Conservation (phyloP, 2,113 vertebrate species). For the Carollia perspicillata region DNA sequence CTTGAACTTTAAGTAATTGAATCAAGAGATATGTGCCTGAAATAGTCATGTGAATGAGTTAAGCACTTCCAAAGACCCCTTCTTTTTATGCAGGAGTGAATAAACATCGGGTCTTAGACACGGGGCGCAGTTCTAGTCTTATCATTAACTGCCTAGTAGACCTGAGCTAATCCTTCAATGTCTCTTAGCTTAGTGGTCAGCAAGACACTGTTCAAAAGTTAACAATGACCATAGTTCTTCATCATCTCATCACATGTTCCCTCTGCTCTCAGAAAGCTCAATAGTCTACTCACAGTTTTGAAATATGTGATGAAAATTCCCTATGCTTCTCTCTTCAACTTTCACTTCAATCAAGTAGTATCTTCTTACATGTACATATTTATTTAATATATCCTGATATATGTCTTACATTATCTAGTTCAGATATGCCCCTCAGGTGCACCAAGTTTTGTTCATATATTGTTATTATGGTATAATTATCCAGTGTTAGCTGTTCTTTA, state of each 20-base stretch:
- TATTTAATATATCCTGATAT: not conserved
- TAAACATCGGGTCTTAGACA: not conserved
- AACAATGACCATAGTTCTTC: not conserved
- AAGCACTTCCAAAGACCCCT: not conserved
- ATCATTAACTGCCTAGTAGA: not conserved
- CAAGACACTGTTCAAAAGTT: not conserved
- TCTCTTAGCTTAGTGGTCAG: not conserved
- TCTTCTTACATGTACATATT: not conserved
- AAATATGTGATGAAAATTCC: not conserved
- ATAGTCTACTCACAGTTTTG: not conserved
- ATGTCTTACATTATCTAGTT: not conserved
- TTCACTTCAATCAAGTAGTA: not conserved
- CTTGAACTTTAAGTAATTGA: conserved; percentile 51
- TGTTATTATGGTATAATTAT: not conserved
- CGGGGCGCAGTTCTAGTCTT: not conserved
- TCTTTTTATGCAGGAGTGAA: not conserved
- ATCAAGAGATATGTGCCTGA: not conserved
- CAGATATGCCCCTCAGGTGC: not conserved
- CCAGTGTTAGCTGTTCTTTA: not conserved
- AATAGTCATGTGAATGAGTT: conserved; percentile 11
- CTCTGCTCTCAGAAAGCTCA: not conserved
- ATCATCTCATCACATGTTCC: not conserved
- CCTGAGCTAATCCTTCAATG: not conserved
- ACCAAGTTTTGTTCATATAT: not conserved
- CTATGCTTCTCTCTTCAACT: not conserved